These are phyloP conservation scores for Laticauda colubrina DNA, from an alignment of 2,113 vertebrate species.

Conservation along the genomic window DNA sequence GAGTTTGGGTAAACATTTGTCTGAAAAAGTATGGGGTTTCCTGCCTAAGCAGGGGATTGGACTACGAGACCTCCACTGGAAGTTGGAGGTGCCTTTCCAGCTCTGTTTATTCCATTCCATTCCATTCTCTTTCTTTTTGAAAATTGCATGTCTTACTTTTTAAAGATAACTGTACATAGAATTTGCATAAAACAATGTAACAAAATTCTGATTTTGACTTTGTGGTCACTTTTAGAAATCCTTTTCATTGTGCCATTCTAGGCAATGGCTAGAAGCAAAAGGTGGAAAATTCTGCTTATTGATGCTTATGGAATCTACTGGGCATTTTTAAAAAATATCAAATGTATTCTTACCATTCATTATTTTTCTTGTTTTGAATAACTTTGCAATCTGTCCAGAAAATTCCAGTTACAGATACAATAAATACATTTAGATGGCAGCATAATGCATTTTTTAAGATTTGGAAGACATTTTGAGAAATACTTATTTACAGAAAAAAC, in stretches of 20 bases:
- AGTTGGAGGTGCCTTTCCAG: no score
- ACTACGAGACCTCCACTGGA: no score
- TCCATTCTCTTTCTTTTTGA: not conserved
- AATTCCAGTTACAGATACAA: not conserved
- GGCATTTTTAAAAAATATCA: not conserved
- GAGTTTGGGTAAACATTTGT: no score
- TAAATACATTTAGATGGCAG: not conserved
- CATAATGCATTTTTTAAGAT: not conserved
- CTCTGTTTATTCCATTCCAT: no score
- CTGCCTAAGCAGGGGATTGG: no score
- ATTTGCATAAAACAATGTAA: not conserved
- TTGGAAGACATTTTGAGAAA: not conserved
- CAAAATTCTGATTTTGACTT: not conserved
- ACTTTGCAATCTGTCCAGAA: not conserved
- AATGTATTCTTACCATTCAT: not conserved
- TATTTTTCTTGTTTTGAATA: not conserved
- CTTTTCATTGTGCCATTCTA: not conserved
- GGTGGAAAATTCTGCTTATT: not conserved
- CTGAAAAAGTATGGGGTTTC: no score
- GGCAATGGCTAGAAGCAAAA: not conserved
- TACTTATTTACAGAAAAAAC: not conserved
- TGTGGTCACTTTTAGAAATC: not conserved
- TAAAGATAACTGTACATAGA: no score
- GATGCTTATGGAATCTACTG: not conserved
- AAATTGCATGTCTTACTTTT: not conserved